Evolutionary conservation across 1,140 invertebrate species (phyloP), one percentile per base, ranked within the genome.

Genomic region (Ceratosolen fusciceps): DNA sequence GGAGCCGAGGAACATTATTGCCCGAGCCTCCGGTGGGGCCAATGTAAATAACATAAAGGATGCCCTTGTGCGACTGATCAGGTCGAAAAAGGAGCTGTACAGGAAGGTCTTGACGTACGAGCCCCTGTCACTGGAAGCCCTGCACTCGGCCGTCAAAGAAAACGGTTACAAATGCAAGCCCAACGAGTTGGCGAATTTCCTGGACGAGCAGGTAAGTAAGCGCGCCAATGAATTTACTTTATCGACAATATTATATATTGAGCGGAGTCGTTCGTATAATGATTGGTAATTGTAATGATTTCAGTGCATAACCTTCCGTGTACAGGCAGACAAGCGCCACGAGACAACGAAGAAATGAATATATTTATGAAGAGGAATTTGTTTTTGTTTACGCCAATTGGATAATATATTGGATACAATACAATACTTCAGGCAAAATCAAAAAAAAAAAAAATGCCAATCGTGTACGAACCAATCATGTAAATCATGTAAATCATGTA

Each of bases 121-220:
- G 80, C 91, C 91, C 5, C 82, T 92, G 71, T 86, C 88, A 77
- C 81, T 92, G 10, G 87, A 91, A 78, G 56, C 83, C 0, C 80
- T 92, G 16, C 85, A 88, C 74, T 60, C 72, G 16, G 82, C 77
- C 21, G 80, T 92, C 0, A 91, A 89, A 77, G 39, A 82, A 70
- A 80, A 85, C 58, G 89, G 89, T 29, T 85, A 90, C 9, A 91
- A 89, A 84, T 88, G 88, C 26, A 91, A 89, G 31, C 77, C 85
- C 7, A 87, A 87, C 60, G 77, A 81, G 31, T 80, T 92, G 0
- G 87, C 90, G 82, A 86, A 90, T 79, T 91, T 88, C 77, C 83
- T 92, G 16, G 91, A 92, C 85, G 86, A 91, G 71, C 87, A 92
- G 85, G 91, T 92, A 82, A 81, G 37, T 80, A n/a, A n/a, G n/a